Evolutionary conservation across 2,113 vertebrate genomes (phyloP), one percentile per base, ranked within the genome.

Genomic region (Buteo buteo): DNA sequence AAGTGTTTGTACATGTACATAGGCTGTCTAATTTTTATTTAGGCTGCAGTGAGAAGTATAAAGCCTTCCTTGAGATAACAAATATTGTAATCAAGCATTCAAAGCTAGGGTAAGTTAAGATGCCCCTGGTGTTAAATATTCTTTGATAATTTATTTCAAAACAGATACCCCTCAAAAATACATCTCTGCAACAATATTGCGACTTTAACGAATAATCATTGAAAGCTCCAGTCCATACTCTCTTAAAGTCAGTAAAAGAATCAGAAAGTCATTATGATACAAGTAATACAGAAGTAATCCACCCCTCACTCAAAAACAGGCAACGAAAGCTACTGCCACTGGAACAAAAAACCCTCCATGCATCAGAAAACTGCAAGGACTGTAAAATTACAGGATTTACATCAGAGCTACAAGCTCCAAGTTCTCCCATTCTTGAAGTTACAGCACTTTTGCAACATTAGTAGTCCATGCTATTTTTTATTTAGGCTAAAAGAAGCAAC

Each of bases 161-260:
- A 40, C 18, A 85, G 31, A 57, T 7, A 65, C 2, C 5, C 4
- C 38, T 73, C 22, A 83, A 66, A 91, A 93, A 58, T 5, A 44
- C 0, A 0, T n/a, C 10, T 54, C n/a, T 40, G 38, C 13, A 74
- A 79, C 17, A 57, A 22, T n/a, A 79, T 2, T 61, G 31, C 0
- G 1, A 38, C 26, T 62, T 67, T 22, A 69, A 74, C 8, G 19
- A 86, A 65, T 11, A 9, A 34, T 4, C 55, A 55, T 3, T 72
- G 52, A 72, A 59, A 65, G 55, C 57, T 40, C 3, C 9, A 66
- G 10, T 28, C 10, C 44, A 61, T 82, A 55, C 32, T 32, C 28
- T 40, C n/a, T 14, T 18, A 21, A 67, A 78, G 58, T 84, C 28
- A 57, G 34, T 47, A 59, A 31, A 54, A 86, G 13, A 52, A 70